These are phyloP conservation scores for Acronicta aceris DNA, from an alignment of 2,888 invertebrate species.

Conservation along the genomic window DNA sequence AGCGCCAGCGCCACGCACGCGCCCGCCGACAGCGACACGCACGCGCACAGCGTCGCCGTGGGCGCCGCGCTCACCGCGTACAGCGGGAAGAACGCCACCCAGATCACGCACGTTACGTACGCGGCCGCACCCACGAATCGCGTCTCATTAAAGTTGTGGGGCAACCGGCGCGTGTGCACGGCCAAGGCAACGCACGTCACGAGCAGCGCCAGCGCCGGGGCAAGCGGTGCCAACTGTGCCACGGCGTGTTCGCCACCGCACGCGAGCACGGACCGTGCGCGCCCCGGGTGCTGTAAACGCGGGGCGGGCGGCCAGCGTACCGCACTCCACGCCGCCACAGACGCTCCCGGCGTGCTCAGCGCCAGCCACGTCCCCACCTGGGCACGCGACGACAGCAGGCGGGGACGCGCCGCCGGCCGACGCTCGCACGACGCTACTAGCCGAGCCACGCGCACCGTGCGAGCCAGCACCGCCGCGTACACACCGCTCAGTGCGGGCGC, in stretches of 20 bases:
- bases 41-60: constrained; percentile 86
- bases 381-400: constrained; percentile 80
- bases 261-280: constrained; percentile 89
- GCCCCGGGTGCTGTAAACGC: constrained; percentile 84
- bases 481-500: constrained; percentile 66
- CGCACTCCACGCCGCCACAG: constrained; percentile 90
- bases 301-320: constrained; percentile 83
- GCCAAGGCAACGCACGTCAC: constrained; percentile 93
- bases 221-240: constrained; percentile 90
- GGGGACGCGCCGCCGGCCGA: constrained; percentile 63
- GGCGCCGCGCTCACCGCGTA: constrained; percentile 82
- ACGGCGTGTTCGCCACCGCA: constrained; percentile 89
- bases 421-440: constrained; percentile 68
- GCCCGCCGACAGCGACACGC: constrained; percentile 92
- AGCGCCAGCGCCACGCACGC: constrained; percentile 93
- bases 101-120: constrained; percentile 94
- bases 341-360: constrained; percentile 85
- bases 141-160: constrained; percentile 95
- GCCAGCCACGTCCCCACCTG: constrained; percentile 89
- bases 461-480: constrained; percentile 67
- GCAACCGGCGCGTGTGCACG: constrained; percentile 93
- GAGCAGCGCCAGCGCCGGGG: constrained; percentile 92
- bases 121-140: constrained; percentile 94
- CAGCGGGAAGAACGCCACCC: constrained; percentile 94
- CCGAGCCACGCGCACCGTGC: constrained; percentile 67